Base-by-base conservation (phyloP, 2,113 vertebrate species). In the Argyrosomus japonicus region DNA sequence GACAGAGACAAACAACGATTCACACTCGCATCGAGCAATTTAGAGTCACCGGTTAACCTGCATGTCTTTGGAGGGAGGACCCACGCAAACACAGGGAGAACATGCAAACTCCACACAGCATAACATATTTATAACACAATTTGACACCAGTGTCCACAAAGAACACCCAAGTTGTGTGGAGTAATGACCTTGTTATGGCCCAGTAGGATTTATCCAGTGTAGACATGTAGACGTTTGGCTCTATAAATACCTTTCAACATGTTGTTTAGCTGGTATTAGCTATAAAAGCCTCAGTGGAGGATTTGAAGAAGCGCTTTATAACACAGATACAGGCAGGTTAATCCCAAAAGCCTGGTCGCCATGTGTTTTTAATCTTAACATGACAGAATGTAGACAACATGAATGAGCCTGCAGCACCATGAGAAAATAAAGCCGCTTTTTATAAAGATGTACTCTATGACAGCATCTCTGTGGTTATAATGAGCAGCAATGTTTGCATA, bases 301-400 rank as follows among this genome's bases (percentile, higher is more conserved):
- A 70, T 64, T 69, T 36, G 47, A 56, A 27, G 14, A 25, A 17
- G 29, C 18, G 3, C 14, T 45, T 60, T 45, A 53, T 57, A 74
- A 78, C 54, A 75, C 32, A 75, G 69, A 67, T 48, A 36, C 23
- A 29, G 6, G 68, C 57, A 77, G 58, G 23, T 62, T 75, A 70
- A 81, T 83, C 72, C 71, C 73, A 32, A 45, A 73, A 87, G 36
- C 78, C 67, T 63, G 57, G 32, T 43, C n/a, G 53, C 56, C 23
- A 54, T 67, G 53, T 69, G 72, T 70, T 83, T 75, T 83, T 82
- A 75, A 71, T 85, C 57, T 79, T 27, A 62, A 65, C 70, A 36
- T 68, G 75, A 78, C 80, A 68, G 60, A 51, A 75, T 18, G 64
- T 2, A 53, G 63, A 84, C 71, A 79, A 29, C 32, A 23, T 71